A percentile compares a stretch with the other conserved stretches of the same genome.
Conservation (phyloP, 2,797 vertebrate genomes). For the Cyclopterus lumpus region DNA sequence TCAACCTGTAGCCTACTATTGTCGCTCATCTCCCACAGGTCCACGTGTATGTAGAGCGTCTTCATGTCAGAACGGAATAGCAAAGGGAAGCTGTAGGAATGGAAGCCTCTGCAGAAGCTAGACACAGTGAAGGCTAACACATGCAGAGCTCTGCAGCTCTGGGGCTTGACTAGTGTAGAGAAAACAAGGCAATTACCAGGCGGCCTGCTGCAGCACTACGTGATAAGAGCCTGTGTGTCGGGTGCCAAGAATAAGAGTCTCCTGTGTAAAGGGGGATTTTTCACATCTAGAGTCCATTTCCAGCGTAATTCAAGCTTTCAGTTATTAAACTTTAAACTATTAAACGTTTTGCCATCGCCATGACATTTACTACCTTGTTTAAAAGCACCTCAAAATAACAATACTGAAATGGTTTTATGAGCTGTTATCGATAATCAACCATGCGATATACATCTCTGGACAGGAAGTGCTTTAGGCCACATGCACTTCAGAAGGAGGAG, state of each 20-base stretch:
- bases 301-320: slow-evolving; percentile 50
- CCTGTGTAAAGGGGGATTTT: slow-evolving; percentile 49
- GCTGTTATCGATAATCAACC: slow-evolving; percentile 4
- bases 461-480: slow-evolving; percentile 7
- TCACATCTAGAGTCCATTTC: slow-evolving; percentile 53
- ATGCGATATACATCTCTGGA: slow-evolving; percentile 33
- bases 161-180: slow-evolving; percentile 51
- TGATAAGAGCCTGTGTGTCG: slow-evolving; percentile 67
- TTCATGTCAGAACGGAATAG: slow-evolving; percentile 9
- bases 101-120: slow-evolving; percentile 31
- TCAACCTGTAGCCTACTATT: slow-evolving; percentile 20
- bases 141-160: slow-evolving; percentile 43
- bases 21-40: slow-evolving; percentile 16
- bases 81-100: slow-evolving; percentile 12
- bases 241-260: slow-evolving; percentile 69
- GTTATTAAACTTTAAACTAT: slow-evolving; percentile 42
- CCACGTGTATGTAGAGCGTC: slow-evolving; percentile 13
- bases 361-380: slow-evolving; percentile 11
- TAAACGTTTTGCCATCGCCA: no score
- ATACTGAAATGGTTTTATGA: slow-evolving; percentile 11
- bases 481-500: slow-evolving; percentile 15
- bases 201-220: slow-evolving; percentile 54
- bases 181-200: slow-evolving; percentile 72
- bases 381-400: slow-evolving; percentile 6
- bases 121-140: slow-evolving; percentile 43